Conservation (phyloP, 2,888 invertebrate genomes). For the Cremastinae sp. region DNA sequence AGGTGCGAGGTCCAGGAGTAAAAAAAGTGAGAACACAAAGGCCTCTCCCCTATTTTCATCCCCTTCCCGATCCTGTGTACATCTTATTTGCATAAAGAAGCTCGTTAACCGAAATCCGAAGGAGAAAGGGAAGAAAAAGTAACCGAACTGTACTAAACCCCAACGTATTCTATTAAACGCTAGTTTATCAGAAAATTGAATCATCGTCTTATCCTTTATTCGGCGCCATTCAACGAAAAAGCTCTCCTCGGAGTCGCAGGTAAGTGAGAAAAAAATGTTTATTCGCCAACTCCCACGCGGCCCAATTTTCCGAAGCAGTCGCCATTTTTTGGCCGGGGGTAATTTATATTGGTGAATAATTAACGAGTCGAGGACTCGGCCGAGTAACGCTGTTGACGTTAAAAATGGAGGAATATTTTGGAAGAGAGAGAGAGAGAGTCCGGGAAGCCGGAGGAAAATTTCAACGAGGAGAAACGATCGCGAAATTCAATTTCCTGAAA, state of each 20-base stretch:
- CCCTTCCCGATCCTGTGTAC: constrained; percentile 60
- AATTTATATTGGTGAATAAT: background rate
- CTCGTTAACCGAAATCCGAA: constrained; percentile 68
- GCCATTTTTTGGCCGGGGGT: background rate
- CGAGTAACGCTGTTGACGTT: background rate
- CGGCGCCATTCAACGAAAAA: constrained; percentile 17
- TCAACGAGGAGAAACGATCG: background rate
- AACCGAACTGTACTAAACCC: constrained; percentile 74
- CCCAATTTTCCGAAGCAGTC: background rate
- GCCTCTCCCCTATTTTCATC: constrained; percentile 24
- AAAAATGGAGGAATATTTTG: background rate
- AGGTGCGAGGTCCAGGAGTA: background rate
- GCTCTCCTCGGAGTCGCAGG: constrained; percentile 6
- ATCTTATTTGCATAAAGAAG: constrained; percentile 59
- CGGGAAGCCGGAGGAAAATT: background rate
- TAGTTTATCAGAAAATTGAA: constrained; percentile 76
- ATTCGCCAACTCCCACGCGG: no score
- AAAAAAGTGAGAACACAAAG: background rate
- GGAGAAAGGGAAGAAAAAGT: constrained; percentile 62
- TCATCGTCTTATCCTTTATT: constrained; percentile 57
- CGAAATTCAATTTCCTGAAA: constrained; percentile 3
- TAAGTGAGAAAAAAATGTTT: constrained; percentile 34
- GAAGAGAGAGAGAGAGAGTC: background rate
- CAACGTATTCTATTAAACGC: constrained; percentile 77
- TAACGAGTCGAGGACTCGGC: background rate